Evolutionary conservation across 2,797 vertebrate species (phyloP).

Genomic region (Avahi laniger): DNA sequence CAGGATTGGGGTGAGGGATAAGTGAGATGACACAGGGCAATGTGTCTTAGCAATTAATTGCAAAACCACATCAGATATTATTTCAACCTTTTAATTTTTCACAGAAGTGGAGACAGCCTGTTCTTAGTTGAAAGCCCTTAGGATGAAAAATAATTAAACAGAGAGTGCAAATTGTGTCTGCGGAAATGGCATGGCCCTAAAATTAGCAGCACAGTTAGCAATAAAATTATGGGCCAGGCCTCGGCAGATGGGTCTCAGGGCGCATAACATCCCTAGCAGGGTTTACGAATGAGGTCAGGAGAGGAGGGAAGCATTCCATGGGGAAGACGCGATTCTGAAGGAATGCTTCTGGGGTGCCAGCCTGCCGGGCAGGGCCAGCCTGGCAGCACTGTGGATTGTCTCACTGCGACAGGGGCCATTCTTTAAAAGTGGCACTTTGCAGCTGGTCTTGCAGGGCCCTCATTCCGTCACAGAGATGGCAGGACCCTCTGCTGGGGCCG

Average conservation of each 20-base stretch:
- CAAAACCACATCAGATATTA: accelerated
- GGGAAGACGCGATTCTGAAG: not conserved
- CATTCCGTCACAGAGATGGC: accelerated
- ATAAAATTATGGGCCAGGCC: not conserved
- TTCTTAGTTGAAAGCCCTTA: conserved; percentile 11
- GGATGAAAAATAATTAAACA: conserved; percentile 10
- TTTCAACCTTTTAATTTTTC: conserved; percentile 11
- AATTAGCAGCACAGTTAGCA: not conserved
- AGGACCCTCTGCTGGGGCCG: not conserved
- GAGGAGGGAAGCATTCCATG: not conserved
- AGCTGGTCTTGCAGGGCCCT: not conserved
- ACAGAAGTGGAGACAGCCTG: not conserved
- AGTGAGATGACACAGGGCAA: no score
- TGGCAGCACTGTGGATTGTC: not conserved
- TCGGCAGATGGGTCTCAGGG: not conserved
- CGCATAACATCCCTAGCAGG: not conserved
- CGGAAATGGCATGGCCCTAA: not conserved
- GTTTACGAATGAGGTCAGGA: not conserved
- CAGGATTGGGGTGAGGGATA: not conserved
- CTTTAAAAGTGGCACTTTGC: not conserved
- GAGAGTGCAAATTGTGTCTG: not conserved
- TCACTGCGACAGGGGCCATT: not conserved
- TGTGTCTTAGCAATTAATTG: not conserved
- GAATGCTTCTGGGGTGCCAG: not conserved
- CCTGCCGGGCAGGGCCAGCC: not conserved